Conservation (phyloP, 2,113 vertebrate species). For the Leptodactylus fuscus region DNA sequence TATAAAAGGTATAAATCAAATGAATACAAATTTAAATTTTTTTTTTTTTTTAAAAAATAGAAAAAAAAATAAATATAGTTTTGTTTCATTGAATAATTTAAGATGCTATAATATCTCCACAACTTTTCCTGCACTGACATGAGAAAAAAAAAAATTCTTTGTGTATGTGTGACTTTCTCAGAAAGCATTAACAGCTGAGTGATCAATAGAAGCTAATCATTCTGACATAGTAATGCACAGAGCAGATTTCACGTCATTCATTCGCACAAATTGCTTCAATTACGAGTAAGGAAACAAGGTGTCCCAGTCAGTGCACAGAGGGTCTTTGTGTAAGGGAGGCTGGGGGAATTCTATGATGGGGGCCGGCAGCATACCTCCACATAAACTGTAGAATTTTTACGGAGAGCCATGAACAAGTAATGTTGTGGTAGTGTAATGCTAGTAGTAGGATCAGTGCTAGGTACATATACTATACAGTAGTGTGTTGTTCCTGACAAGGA, state of each 20-base stretch:
- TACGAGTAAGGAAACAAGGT: slow-evolving; percentile 39
- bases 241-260: slow-evolving; percentile 29
- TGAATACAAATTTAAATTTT: too few species aligned
- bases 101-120: too few species aligned
- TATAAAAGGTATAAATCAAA: too few species aligned
- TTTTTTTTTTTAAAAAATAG: too few species aligned
- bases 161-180: neutral
- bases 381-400: slow-evolving; percentile 3
- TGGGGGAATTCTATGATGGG: neutral
- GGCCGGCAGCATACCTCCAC: slow-evolving; percentile 4
- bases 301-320: slow-evolving; percentile 20
- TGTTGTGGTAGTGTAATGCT: neutral
- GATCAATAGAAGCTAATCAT: neutral
- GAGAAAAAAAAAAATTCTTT: neutral
- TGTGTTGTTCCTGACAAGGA: neutral
- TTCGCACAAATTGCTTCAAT: slow-evolving; percentile 46
- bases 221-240: neutral
- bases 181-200: neutral
- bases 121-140: too few species aligned
- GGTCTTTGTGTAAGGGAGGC: slow-evolving; percentile 25
- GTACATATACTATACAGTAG: slow-evolving; percentile 8
- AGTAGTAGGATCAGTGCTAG: slow-evolving; percentile 1
- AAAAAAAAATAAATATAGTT: too few species aligned
- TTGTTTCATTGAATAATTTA: too few species aligned
- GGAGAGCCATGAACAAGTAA: neutral